Base-by-base conservation (phyloP, 2,797 vertebrate genomes). In the Pampus argenteus region DNA sequence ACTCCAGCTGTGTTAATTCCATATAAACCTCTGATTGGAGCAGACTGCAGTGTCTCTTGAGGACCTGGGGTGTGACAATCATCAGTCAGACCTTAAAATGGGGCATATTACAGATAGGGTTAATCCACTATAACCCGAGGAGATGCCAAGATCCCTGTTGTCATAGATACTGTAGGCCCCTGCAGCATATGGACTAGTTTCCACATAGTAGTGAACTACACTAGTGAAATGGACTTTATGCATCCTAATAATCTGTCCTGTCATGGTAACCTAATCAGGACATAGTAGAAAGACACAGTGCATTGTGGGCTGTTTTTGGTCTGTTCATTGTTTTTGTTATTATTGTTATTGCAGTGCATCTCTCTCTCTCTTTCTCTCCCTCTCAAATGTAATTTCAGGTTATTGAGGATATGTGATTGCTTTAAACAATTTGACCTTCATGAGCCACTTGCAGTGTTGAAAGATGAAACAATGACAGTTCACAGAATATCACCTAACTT, bases 1-100 rank as follows among this genome's bases (percentile, higher is more conserved):
- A 76, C 74, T 83, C 59, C 79, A 82, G 77, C 87, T 84, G 78
- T 38, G 81, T 77, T 91, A 92, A 91, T 90, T 88, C 92, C 82
- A 78, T 50, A 83, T 85, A 87, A 86, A 83, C 67, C 86, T 87
- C 84, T 61, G 76, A 87, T 76, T 71, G 78, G 78, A 81, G 84
- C 72, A 62, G 84, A 73, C 71, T 38, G 22, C 40, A 22, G 51
- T 36, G 80, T 84, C 84, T 87, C 82, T 72, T 15, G 80, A 87
- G 81, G 82, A 80, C 57, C 65, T 1, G 28, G 42, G 69, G 44
- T 75, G 67, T 83, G 81, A 88, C 79, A 73, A 82, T 79, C 77
- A 86, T 88, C 86, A 81, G 74, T 76, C 81, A 75, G 76, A 71
- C 66, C 72, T 83, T 65, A 67, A 89, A 89, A 87, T 73, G 71